Base-by-base conservation (phyloP, 1,140 invertebrate species). In the Oscheius sp. region DNA sequence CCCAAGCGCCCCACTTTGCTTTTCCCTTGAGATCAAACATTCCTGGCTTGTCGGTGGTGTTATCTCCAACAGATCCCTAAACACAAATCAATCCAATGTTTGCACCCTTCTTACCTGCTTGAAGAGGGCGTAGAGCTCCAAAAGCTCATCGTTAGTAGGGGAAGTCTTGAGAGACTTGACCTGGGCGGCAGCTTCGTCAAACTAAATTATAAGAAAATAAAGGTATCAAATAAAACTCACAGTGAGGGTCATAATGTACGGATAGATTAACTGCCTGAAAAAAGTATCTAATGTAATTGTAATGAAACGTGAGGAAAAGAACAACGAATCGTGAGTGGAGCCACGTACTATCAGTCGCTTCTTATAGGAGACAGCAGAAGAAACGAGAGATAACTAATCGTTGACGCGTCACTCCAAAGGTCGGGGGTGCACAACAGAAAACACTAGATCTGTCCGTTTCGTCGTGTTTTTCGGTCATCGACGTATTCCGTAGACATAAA, bases 1-100 rank as follows among this genome's bases (percentile, higher is more conserved):
- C 89, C 95, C 95, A 98, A 10, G 92, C 89, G 81, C 95, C 91
- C 93, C 94, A 97, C 85, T 97, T 98, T 7, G 94, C 93, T 87
- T 96, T 96, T 63, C 92, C 94, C 86, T 94, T 96, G 75, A 97
- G 89, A 85, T 97, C 94, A n/a, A 97, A 85, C 87, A 97, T 89
- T 46, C 94, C 93, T 61, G 95, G 94, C 79, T 91, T 90, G 34
- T 75, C 87, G 34, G 77, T 78, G 46, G 28, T 78, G 63, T 78
- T 78, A 34, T 78, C 77, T 1, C 77, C 77, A 28, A 70, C 76
- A 46, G 75, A 78, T 61, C 72, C 75, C 61, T 63, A 26, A 10
- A 63, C 55, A 63, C 15, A 26, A 63, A 32, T n/a, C 20, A n/a
- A 32, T 26, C 36, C 13, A 32, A 31, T 63, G 4, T 10, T n/a